Percentiles rank a stretch among this genome's conserved stretches.
Evolutionary conservation across 2,888 invertebrate genomes (phyloP).

Genomic region (Gortyna flavago): DNA sequence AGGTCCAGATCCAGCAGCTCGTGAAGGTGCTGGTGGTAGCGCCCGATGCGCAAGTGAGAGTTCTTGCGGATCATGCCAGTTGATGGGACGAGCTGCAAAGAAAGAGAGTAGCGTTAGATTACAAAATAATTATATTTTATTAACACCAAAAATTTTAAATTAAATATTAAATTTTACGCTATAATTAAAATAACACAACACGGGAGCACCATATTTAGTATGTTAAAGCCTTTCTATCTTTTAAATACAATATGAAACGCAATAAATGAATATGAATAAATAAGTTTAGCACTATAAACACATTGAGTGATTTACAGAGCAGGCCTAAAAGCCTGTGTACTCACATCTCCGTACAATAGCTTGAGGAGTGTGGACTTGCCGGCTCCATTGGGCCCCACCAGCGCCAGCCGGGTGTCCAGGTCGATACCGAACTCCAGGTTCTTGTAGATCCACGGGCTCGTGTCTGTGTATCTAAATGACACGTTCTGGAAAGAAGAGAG

Average conservation of each 20-base stretch:
- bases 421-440: slow-evolving; percentile 99
- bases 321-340: slow-evolving; percentile 69
- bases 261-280: not conserved
- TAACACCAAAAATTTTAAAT: not conserved
- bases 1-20: slow-evolving; percentile 98
- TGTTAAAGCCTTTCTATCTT: not conserved
- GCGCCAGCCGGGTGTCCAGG: slow-evolving; percentile 97
- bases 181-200: not conserved
- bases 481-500: slow-evolving; percentile 92
- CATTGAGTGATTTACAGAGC: not conserved
- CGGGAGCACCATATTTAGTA: not conserved
- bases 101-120: not conserved
- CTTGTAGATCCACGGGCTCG: slow-evolving; percentile 97
- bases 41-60: slow-evolving; percentile 98
- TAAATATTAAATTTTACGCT: not conserved
- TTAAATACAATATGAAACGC: not conserved
- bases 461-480: slow-evolving; percentile 97
- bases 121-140: not conserved
- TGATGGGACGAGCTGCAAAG: slow-evolving; percentile 94
- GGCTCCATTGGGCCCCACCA: slow-evolving; percentile 99
- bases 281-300: not conserved
- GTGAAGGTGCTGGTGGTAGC: slow-evolving; percentile 99
- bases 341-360: slow-evolving; percentile 97
- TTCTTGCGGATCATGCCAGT: slow-evolving; percentile 99
- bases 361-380: slow-evolving; percentile 99